Evolutionary conservation across 2,113 vertebrate species (phyloP), one percentile per base, ranked within the genome.

Genomic region (Axis porcinus): DNA sequence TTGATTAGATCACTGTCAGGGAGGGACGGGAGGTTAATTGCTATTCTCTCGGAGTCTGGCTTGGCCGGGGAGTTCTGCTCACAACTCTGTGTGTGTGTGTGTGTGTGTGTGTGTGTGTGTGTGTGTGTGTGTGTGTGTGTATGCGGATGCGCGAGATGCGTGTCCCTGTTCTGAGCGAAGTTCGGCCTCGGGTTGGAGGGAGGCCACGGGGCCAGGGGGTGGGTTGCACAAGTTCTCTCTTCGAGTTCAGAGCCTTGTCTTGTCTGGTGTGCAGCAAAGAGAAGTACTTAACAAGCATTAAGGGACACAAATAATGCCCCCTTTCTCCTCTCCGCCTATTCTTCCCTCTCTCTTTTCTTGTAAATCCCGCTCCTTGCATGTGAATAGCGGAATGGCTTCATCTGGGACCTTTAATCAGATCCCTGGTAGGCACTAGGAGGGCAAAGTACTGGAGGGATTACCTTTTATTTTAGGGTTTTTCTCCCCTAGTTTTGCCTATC

Each of bases 271-370:
- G 98, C 95, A 96, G 98, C 99, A 98, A 98, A 99, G 98, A 98
- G 98, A 97, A 98, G 98, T 99, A 98, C 99, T 99, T 99, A 99
- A 99, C 99, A 98, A 99, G 99, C 98, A 99, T 99, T 99, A 99
- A 97, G 98, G 97, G 99, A 99, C 98, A 99, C 99, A 99, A 99
- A 99, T 99, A 99, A 99, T 99, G 99, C 99, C 98, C 97, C 98
- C 98, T 99, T 99, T 99, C 99, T 99, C 98, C 98, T 98, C 98
- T 98, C 85, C 0, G 93, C 98, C 98, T 97, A 99, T 99, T 99
- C 99, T 99, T 98, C 96, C 97, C 98, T 97, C 98, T 98, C 98
- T 98, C 99, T 99, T 99, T 98, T 99, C 99, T 99, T 99, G 99
- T 99, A 99, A 99, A 99, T 99, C 99, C 99, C 95, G 98, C 99